Conservation (phyloP, 1,140 invertebrate species). For the Parapsyche elsis region DNA sequence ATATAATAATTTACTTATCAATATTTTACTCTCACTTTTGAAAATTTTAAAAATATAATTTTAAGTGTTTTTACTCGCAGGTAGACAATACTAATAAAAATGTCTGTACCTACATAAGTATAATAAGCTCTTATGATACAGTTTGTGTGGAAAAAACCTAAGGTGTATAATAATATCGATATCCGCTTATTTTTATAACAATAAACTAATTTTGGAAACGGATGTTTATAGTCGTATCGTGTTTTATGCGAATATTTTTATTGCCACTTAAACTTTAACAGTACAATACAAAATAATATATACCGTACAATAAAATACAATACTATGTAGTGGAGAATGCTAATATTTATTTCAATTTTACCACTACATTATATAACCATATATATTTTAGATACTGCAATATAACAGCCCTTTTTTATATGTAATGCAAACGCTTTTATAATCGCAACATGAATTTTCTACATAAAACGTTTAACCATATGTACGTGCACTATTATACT, state of each 20-base stretch:
- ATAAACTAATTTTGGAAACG: slow-evolving; percentile 46
- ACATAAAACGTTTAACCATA: too few relatives aligned
- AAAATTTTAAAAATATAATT: not conserved
- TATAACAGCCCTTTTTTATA: too few relatives aligned
- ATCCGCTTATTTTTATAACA: slow-evolving; percentile 51
- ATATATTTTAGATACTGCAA: too few relatives aligned
- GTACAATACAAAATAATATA: slow-evolving; percentile 30
- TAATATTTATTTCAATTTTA: not conserved
- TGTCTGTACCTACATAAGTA: slow-evolving; percentile 34
- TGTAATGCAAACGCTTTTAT: too few relatives aligned
- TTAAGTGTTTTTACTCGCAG: slow-evolving; percentile 10
- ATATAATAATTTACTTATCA: too few relatives aligned
- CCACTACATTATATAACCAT: too few relatives aligned
- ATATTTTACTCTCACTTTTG: too few relatives aligned
- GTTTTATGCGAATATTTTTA: slow-evolving; percentile 20
- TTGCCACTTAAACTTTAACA: slow-evolving; percentile 9
- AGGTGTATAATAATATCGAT: slow-evolving; percentile 34
- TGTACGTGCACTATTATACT: not conserved
- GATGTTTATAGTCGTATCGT: not conserved
- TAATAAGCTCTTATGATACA: slow-evolving; percentile 42
- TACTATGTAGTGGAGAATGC: not conserved
- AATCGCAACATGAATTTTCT: too few relatives aligned
- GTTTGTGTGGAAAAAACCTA: slow-evolving; percentile 20
- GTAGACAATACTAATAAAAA: slow-evolving; percentile 41
- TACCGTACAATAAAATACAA: slow-evolving; percentile 26